phyloP scores from a whole-genome alignment of 2,888 invertebrate genomes.

The Tyria jacobaeae region DNA sequence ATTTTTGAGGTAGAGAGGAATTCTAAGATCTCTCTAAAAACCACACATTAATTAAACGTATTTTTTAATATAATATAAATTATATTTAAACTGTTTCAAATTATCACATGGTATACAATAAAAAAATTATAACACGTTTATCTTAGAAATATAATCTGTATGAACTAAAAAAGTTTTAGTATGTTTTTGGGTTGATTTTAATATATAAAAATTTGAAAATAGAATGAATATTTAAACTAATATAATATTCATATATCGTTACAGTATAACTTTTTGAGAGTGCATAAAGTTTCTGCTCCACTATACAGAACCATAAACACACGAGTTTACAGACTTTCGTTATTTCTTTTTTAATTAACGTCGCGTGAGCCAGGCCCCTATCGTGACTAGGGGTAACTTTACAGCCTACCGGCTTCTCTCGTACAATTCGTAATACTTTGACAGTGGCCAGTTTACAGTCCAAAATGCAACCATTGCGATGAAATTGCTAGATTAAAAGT shows the following conservation, averaged over 20 bases:
- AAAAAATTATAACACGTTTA: too few species aligned
- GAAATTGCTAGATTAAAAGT: slow-evolving; percentile 30
- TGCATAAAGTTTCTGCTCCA: background rate
- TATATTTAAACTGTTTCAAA: too few species aligned
- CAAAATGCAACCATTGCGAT: slow-evolving; percentile 46
- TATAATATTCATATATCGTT: background rate
- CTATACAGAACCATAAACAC: slow-evolving; percentile 35
- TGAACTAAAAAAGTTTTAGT: too few species aligned
- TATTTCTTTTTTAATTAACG: slow-evolving; percentile 54
- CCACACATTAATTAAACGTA: too few species aligned
- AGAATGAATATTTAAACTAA: too few species aligned
- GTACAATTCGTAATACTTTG: slow-evolving; percentile 53
- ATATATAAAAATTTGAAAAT: too few species aligned
- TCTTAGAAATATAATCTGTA: too few species aligned
- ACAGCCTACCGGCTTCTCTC: slow-evolving; percentile 42
- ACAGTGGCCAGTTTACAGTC: slow-evolving; percentile 39
- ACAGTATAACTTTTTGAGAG: background rate
- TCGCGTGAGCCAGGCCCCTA: slow-evolving; percentile 50
- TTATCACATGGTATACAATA: too few species aligned
- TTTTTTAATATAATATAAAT: too few species aligned
- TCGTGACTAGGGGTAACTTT: slow-evolving; percentile 55
- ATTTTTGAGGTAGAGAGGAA: too few species aligned
- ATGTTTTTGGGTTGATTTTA: too few species aligned
- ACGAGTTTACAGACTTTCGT: slow-evolving; percentile 22
- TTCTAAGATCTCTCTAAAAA: too few species aligned